Evolutionary conservation across 2,888 invertebrate genomes (phyloP).

Genomic region (Diarsia dahlii): DNA sequence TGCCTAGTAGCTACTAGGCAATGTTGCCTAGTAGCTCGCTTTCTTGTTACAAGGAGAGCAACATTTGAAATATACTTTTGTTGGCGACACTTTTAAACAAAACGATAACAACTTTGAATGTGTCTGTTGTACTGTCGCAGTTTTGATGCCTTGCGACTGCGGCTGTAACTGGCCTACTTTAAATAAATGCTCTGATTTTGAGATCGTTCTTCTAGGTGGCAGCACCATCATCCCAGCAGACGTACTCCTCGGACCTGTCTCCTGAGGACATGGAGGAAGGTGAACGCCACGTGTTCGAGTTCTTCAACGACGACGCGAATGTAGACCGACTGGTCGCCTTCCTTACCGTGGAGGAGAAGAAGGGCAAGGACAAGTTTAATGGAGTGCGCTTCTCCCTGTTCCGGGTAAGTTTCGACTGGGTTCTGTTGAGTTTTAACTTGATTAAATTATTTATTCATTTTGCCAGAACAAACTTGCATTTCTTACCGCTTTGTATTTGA

Average conservation of each 20-base stretch:
- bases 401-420: slow-evolving; percentile 89
- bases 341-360: slow-evolving; percentile 96
- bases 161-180: no score
- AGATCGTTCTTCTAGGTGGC: slow-evolving; percentile 88
- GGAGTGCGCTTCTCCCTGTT: slow-evolving; percentile 93
- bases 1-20: no score
- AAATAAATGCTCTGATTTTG: no score
- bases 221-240: slow-evolving; percentile 93
- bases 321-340: slow-evolving; percentile 93
- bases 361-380: slow-evolving; percentile 95
- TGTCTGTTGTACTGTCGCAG: no score
- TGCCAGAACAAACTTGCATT: background rate
- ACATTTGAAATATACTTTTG: no score
- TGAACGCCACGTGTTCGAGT: slow-evolving; percentile 92
- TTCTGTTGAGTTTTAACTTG: no score
- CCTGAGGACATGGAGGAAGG: slow-evolving; percentile 91
- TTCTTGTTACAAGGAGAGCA: no score
- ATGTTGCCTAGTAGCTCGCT: no score
- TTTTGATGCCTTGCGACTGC: no score
- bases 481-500: background rate
- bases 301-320: slow-evolving; percentile 92
- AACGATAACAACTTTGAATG: no score
- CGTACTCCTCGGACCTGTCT: slow-evolving; percentile 87
- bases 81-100: no score
- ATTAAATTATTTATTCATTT: background rate